Evolutionary conservation across 2,888 invertebrate genomes (phyloP), one percentile per base, ranked within the genome.

Genomic region (Rhagonycha fulva): DNA sequence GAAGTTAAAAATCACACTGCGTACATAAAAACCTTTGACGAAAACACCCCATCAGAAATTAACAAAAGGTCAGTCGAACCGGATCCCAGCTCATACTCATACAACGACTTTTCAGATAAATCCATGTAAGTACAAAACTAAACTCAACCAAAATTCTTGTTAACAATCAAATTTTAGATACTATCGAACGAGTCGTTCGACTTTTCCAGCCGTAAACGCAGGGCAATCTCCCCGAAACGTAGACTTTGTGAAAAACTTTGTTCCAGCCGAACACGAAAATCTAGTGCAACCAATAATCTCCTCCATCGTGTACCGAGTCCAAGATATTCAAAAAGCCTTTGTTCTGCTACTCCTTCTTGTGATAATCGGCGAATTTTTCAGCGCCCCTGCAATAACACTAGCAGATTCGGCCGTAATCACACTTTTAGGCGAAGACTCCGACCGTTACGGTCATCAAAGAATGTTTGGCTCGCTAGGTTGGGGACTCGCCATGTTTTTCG

Each of bases 401-500:
- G 98, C 98, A 0, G 97, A 97, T 87, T 95, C 96, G 0, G 97
- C 96, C 7, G 96, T 96, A 62, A 95, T 97, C 78, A 95, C 95
- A 4, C 90, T 96, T 80, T 91, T 98, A 0, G 97, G 81, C 4
- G 80, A 90, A 72, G 82, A 83, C 63, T 81, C 82, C n/a, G 82
- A 84, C 70, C 79, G 94, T 82, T 97, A 99, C 87, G 98, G 98
- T 0, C 95, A 97, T 84, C 99, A 99, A 89, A 92, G 99, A 82
- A 98, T 99, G 97, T 99, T 98, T 86, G 98, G 98, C 2, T 98
- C 98, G 14, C 90, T 98, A 74, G 99, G 99, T 66, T 99, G 99
- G 99, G 99, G 98, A 28, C 89, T 99, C 82, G 96, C 99, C 67
- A 99, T 99, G 99, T 99, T 99, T 89, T 94, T 99, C 86, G 98